Percentiles rank a stretch among this genome's conserved stretches.
Conservation (phyloP, 2,797 vertebrate species). For the Thalassophryne amazonica region DNA sequence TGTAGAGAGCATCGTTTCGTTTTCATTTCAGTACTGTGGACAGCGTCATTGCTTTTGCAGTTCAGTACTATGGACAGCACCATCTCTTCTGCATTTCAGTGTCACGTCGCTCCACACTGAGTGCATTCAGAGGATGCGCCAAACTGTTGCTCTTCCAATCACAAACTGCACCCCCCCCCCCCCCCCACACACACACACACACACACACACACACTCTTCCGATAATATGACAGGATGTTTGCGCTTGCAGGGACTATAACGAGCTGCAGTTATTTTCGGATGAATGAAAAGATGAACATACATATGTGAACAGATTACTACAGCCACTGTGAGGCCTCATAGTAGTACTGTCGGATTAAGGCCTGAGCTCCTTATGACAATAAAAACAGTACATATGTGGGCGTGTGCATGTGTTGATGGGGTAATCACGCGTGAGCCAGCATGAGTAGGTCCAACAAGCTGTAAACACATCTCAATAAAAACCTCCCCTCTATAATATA, state of each 20-base stretch:
- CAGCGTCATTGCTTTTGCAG: no score
- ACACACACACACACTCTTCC: neutral
- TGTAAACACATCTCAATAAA: slow-evolving; percentile 62
- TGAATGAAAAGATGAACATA: neutral
- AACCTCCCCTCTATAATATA: slow-evolving; percentile 33
- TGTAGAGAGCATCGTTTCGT: no score
- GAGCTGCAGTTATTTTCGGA: slow-evolving; percentile 23
- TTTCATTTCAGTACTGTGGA: no score
- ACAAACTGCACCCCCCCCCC: neutral
- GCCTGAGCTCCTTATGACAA: slow-evolving; percentile 26
- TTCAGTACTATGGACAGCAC: slow-evolving; percentile 41
- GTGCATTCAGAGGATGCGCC: slow-evolving; percentile 38
- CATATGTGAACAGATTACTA: neutral
- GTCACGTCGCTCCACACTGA: neutral
- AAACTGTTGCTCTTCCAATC: slow-evolving; percentile 62
- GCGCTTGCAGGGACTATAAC: neutral
- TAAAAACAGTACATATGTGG: slow-evolving; percentile 39
- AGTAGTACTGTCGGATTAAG: neutral
- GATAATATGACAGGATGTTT: neutral
- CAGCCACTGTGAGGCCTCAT: neutral
- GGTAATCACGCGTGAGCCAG: slow-evolving; percentile 36
- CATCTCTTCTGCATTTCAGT: neutral
- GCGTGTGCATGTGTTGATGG: slow-evolving; percentile 16
- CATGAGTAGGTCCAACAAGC: slow-evolving; percentile 48
- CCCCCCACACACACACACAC: neutral